Percentiles rank a stretch among this genome's conserved stretches.
These are phyloP conservation scores for Stichodactyla mertensii DNA, from an alignment of 64 coral and sea anemone genomes.

Conservation along the genomic window DNA sequence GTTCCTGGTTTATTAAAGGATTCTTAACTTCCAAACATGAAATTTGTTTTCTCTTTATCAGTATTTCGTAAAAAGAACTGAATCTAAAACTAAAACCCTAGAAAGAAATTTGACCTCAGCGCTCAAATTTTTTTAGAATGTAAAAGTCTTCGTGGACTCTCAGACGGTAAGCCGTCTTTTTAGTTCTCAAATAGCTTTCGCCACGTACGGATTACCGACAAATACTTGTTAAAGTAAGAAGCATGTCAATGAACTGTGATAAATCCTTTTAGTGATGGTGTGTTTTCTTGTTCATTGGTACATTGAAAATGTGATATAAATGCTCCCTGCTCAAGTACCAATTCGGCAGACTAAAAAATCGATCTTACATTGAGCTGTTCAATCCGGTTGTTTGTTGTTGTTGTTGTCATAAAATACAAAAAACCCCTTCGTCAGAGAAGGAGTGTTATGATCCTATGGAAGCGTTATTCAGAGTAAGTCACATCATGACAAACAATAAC, in stretches of 20 bases:
- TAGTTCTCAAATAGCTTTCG: not conserved
- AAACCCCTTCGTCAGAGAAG: not conserved
- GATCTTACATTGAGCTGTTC: not conserved
- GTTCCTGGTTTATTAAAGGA: too few relatives aligned
- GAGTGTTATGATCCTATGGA: not conserved
- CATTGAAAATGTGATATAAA: not conserved
- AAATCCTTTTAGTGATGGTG: not conserved
- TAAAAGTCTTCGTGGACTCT: not conserved
- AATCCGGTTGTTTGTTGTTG: not conserved
- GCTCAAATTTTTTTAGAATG: not conserved
- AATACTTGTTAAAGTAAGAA: not conserved
- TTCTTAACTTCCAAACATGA: too few relatives aligned
- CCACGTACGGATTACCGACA: not conserved
- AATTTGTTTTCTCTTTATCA: too few relatives aligned
- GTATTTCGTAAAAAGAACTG: too few relatives aligned
- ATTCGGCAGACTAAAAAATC: too few relatives aligned
- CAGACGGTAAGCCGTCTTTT: not conserved
- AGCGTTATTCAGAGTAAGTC: not conserved
- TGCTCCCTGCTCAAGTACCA: not conserved
- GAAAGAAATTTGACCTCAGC: not conserved
- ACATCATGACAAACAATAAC: not conserved
- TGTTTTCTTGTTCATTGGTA: not conserved
- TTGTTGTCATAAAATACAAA: too few relatives aligned
- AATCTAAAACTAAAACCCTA: too few relatives aligned
- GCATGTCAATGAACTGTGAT: not conserved